phyloP scores from a whole-genome alignment of 2,888 invertebrate species.

The Tenthredo distinguenda region DNA sequence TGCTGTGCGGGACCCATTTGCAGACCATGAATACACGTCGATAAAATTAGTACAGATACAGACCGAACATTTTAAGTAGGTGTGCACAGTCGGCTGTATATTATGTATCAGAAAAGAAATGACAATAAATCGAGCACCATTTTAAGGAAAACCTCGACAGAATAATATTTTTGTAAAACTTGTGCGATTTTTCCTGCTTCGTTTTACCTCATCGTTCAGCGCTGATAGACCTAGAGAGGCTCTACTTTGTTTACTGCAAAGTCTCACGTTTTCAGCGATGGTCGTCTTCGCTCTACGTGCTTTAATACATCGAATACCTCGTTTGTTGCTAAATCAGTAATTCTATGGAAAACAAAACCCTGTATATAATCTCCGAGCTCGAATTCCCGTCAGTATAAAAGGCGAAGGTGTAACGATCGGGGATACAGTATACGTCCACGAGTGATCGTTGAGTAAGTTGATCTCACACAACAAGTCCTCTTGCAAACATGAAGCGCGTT shows the following conservation, averaged over 20 bases:
- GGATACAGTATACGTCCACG: background rate
- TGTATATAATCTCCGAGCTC: background rate
- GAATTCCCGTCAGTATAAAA: background rate
- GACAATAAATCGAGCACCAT: background rate
- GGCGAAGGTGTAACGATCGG: background rate
- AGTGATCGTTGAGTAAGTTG: background rate
- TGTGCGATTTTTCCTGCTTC: background rate
- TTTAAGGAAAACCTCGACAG: background rate
- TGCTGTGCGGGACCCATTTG: slow-evolving; percentile 58
- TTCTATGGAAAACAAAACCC: too few relatives aligned
- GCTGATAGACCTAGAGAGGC: background rate
- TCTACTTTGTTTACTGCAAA: background rate
- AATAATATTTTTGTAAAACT: background rate
- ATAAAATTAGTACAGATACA: background rate
- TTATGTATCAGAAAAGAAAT: background rate
- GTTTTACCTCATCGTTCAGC: background rate
- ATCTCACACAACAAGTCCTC: background rate
- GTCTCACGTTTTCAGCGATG: background rate
- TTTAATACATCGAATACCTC: background rate
- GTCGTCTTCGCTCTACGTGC: background rate
- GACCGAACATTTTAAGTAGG: background rate
- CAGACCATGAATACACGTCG: background rate
- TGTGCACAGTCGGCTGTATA: background rate
- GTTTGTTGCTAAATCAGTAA: background rate
- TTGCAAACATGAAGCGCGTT: slow-evolving; percentile 14